These are phyloP conservation scores for Drosophila ogumai DNA, from an alignment of 1,140 invertebrate genomes.

Conservation along the genomic window DNA sequence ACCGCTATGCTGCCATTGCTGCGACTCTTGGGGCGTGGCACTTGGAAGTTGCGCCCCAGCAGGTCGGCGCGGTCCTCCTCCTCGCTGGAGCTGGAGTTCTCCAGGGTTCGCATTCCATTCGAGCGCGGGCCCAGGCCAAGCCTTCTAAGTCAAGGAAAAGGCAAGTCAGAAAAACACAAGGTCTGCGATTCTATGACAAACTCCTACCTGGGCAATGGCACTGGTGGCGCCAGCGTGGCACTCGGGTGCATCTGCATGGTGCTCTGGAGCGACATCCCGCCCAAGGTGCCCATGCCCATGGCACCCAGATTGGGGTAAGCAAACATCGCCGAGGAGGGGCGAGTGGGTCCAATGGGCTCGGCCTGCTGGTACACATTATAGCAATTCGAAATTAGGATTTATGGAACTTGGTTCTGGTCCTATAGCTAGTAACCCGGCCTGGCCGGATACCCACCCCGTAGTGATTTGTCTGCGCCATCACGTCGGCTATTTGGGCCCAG, in stretches of 20 bases:
- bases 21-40: slow-evolving; percentile 92
- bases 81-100: slow-evolving; percentile 88
- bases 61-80: slow-evolving; percentile 91
- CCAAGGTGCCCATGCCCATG: slow-evolving; percentile 78
- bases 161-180: not conserved
- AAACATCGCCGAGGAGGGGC: slow-evolving; percentile 93
- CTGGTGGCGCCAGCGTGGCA: slow-evolving; percentile 87
- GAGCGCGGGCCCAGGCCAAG: slow-evolving; percentile 83
- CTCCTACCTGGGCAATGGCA: slow-evolving; percentile 88
- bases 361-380: slow-evolving; percentile 85
- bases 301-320: slow-evolving; percentile 88
- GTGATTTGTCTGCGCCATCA: slow-evolving; percentile 92
- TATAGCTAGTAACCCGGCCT: no score
- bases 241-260: slow-evolving; percentile 85
- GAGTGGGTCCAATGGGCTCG: slow-evolving; percentile 88
- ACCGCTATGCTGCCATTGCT: slow-evolving; percentile 89
- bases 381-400: not conserved
- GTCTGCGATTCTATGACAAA: not conserved
- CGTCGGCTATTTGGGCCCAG: slow-evolving; percentile 94
- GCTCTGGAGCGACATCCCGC: slow-evolving; percentile 86
- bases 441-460: slow-evolving; percentile 88
- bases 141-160: slow-evolving; percentile 65
- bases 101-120: slow-evolving; percentile 85
- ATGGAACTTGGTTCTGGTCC: not conserved
- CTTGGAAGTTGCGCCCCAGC: slow-evolving; percentile 88